Conservation (phyloP, 92 coral and sea anemone species). For the Zoanthus solanderi region DNA sequence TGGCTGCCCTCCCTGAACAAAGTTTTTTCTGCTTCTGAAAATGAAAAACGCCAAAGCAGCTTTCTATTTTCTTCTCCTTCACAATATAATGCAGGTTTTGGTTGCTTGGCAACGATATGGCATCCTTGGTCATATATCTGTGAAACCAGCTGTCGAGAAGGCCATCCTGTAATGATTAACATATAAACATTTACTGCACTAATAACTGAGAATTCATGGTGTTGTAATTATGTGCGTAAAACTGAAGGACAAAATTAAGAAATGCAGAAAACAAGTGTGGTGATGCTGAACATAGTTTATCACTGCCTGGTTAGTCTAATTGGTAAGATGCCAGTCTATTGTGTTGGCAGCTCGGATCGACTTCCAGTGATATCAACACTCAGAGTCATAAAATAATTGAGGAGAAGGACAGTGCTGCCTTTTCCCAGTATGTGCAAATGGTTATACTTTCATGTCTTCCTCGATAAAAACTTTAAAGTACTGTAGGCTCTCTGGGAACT, state of each 20-base stretch:
- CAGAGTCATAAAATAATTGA: too few relatives aligned
- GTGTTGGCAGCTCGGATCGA: neutral
- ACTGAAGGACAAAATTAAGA: too few relatives aligned
- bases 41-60: conserved; percentile 75
- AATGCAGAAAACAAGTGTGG: too few relatives aligned
- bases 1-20: conserved; percentile 55
- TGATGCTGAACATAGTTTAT: neutral
- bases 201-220: too few relatives aligned
- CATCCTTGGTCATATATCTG: conserved; percentile 68
- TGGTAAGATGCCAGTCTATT: too few relatives aligned
- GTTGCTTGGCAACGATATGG: conserved; percentile 80
- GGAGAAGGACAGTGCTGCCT: too few relatives aligned
- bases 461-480: neutral
- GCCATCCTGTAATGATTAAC: conserved; percentile 53
- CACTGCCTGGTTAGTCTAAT: too few relatives aligned
- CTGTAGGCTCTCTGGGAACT: neutral
- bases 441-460: neutral
- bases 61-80: conserved; percentile 47
- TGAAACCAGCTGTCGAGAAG: conserved; percentile 42
- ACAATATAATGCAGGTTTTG: conserved; percentile 36
- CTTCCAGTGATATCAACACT: too few relatives aligned
- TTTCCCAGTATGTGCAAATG: neutral
- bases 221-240: too few relatives aligned
- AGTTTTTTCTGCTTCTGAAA: conserved; percentile 77
- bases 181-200: too few relatives aligned